Conservation (phyloP, 1,140 invertebrate species). For the Metaphire vulgaris region DNA sequence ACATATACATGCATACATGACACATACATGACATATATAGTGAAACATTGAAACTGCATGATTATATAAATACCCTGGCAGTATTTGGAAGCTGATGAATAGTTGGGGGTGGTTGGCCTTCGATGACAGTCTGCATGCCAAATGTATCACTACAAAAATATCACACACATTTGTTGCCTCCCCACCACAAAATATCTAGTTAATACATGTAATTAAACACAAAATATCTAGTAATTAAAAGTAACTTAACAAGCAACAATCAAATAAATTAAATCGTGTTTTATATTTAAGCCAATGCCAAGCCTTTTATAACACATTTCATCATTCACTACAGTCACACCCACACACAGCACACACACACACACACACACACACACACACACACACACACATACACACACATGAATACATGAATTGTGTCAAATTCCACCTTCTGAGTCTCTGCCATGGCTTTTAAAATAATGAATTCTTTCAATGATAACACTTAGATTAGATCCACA, state of each 20-base stretch:
- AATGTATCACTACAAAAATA: background rate
- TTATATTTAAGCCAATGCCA: background rate
- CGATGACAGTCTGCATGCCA: background rate
- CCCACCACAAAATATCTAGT: too few species aligned
- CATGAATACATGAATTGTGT: background rate
- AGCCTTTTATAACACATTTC: background rate
- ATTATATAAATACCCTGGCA: background rate
- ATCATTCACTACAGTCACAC: background rate
- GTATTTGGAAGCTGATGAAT: background rate
- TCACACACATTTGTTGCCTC: too few species aligned
- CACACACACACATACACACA: background rate
- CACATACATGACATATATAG: background rate
- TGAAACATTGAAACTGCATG: background rate
- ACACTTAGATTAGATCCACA: background rate
- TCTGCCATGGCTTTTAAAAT: background rate
- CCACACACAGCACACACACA: background rate
- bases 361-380: background rate
- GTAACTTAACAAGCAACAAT: background rate
- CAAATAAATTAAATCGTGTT: background rate
- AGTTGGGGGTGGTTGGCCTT: background rate
- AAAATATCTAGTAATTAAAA: background rate
- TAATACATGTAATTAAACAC: background rate
- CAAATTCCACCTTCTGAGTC: background rate
- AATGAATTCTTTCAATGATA: background rate
- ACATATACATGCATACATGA: background rate